A percentile compares a stretch with the other conserved stretches of the same genome.
Conservation (phyloP, 2,888 invertebrate genomes). For the Rhamphomyia laevipes region DNA sequence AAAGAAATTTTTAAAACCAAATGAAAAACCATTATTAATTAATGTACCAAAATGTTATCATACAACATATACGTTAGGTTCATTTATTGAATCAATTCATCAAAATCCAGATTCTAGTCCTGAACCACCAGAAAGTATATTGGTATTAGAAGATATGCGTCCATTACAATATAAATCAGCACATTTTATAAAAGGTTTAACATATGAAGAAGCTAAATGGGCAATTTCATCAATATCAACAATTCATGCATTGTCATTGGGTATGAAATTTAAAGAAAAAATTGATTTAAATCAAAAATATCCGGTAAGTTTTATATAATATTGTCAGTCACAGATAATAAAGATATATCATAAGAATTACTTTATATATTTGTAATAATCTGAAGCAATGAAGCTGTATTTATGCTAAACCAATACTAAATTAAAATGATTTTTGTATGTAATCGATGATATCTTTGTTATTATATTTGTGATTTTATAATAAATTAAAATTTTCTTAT, state of each 20-base stretch:
- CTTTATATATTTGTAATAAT: too few species aligned
- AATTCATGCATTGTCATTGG: conserved; percentile 61
- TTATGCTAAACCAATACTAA: too few species aligned
- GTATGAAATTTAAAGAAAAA: conserved; percentile 44
- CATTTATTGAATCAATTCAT: conserved; percentile 10
- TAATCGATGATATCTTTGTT: too few species aligned
- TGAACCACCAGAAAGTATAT: conserved; percentile 50
- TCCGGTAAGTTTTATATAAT: conserved; percentile 16
- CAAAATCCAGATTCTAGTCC: conserved; percentile 26
- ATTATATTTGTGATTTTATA: too few species aligned
- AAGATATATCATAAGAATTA: too few species aligned
- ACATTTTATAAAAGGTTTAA: conserved; percentile 21
- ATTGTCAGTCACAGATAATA: not conserved
- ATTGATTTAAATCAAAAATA: conserved; percentile 22
- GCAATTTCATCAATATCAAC: conserved; percentile 61
- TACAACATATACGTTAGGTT: conserved; percentile 46
- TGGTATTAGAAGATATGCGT: conserved; percentile 64
- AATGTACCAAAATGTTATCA: conserved; percentile 61
- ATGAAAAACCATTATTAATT: conserved; percentile 40
- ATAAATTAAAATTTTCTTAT: too few species aligned
- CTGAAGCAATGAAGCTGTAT: too few species aligned
- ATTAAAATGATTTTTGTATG: too few species aligned
- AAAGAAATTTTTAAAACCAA: conserved; percentile 33
- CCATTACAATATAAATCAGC: conserved; percentile 28
- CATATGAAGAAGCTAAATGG: conserved; percentile 47